Evolutionary conservation across 1,140 invertebrate genomes (phyloP).

Genomic region (Tetraneura akinire): DNA sequence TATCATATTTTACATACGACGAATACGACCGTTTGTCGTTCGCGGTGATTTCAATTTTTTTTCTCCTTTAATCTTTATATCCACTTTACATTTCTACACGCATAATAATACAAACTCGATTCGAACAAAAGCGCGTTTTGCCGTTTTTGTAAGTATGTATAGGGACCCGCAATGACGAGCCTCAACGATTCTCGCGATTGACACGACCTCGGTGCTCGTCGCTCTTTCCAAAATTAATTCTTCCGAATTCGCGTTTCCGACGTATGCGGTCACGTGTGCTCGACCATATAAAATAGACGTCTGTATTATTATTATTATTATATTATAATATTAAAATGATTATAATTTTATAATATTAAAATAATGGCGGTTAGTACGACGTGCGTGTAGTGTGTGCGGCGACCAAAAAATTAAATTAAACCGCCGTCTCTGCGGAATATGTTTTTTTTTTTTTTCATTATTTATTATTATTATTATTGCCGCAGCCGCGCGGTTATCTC

Average conservation of each 20-base stretch:
- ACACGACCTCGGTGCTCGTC: slow-evolving; percentile 31
- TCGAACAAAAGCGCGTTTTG: neutral
- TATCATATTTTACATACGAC: neutral
- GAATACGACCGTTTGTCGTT: neutral
- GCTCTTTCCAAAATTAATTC: slow-evolving; percentile 10
- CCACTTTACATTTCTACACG: slow-evolving; percentile 11
- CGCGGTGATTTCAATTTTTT: neutral
- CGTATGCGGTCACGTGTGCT: neutral
- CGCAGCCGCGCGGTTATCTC: too few relatives aligned
- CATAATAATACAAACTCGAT: neutral
- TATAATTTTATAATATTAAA: neutral
- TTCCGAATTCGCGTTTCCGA: slow-evolving; percentile 1
- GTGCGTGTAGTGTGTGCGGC: neutral
- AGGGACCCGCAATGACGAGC: too few relatives aligned
- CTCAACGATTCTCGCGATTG: neutral
- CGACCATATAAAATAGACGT: neutral
- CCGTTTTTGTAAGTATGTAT: too few relatives aligned
- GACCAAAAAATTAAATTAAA: neutral
- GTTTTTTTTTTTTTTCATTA: slow-evolving; percentile 6
- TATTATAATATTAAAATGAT: too few relatives aligned
- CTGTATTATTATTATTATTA: neutral
- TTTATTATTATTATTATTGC: slow-evolving; percentile 17
- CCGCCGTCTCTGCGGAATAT: neutral
- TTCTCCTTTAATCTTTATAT: slow-evolving; percentile 13
- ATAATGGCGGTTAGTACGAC: neutral